Conservation (phyloP, 2,888 invertebrate genomes). For the Apodemia mormo region DNA sequence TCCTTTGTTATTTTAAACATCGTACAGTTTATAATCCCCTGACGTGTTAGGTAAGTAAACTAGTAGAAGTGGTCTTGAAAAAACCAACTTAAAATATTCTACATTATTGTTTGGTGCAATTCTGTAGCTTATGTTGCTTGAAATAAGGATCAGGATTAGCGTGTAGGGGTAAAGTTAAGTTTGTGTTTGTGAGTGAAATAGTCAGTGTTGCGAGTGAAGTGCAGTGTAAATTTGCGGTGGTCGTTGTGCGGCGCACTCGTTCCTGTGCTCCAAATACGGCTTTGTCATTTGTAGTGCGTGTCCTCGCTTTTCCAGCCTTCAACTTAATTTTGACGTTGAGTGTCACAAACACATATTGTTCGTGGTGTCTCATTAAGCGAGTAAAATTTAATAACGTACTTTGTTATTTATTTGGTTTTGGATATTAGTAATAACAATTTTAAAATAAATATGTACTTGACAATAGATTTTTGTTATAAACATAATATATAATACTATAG, state of each 20-base stretch:
- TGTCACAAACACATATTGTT: slow-evolving; percentile 1
- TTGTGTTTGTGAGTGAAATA: slow-evolving; percentile 56
- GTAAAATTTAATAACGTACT: neutral
- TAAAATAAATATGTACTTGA: too few species aligned
- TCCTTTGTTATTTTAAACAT: slow-evolving; percentile 48
- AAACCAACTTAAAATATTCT: slow-evolving; percentile 40
- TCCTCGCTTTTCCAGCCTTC: slow-evolving; percentile 24
- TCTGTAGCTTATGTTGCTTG: slow-evolving; percentile 37
- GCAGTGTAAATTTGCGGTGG: slow-evolving; percentile 75
- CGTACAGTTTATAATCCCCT: slow-evolving; percentile 64
- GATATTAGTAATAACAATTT: too few species aligned
- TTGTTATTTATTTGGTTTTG: neutral
- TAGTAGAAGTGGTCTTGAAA: slow-evolving; percentile 51
- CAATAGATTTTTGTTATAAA: too few species aligned
- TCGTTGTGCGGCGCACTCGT: slow-evolving; percentile 69
- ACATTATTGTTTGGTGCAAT: slow-evolving; percentile 21
- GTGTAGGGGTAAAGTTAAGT: slow-evolving; percentile 23
- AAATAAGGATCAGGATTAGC: slow-evolving; percentile 32
- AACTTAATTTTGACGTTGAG: slow-evolving; percentile 18
- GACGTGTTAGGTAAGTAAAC: slow-evolving; percentile 49
- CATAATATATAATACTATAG: too few species aligned
- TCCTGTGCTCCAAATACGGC: slow-evolving; percentile 53
- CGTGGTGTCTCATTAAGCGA: neutral
- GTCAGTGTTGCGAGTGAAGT: slow-evolving; percentile 71
- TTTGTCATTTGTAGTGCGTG: slow-evolving; percentile 27